A percentile compares a stretch with the other conserved stretches of the same genome.
These are phyloP conservation scores for Zaprionus davidi DNA, from an alignment of 1,140 invertebrate genomes.

Conservation along the genomic window DNA sequence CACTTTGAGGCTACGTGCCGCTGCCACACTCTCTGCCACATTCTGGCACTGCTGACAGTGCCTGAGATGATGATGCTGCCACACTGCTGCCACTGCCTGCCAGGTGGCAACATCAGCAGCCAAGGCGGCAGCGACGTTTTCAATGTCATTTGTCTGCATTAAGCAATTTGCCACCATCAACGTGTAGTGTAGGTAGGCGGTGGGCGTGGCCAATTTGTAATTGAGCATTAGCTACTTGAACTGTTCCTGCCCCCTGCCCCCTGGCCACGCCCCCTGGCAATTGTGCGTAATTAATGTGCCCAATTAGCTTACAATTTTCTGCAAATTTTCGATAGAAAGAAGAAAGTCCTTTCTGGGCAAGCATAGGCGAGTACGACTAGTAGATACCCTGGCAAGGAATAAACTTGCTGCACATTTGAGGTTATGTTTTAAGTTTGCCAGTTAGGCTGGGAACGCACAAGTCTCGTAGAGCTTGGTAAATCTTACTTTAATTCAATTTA, in stretches of 20 bases:
- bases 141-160: slow-evolving; percentile 79
- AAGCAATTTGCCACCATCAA: slow-evolving; percentile 36
- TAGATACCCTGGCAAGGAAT: not conserved
- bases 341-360: not conserved
- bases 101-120: slow-evolving; percentile 36
- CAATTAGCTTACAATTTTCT: slow-evolving; percentile 65
- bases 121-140: slow-evolving; percentile 12
- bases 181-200: not conserved
- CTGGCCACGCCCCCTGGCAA: slow-evolving; percentile 20
- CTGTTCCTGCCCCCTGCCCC: not conserved
- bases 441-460: too few relatives aligned
- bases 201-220: slow-evolving; percentile 65
- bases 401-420: too few relatives aligned
- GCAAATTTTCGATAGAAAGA: slow-evolving; percentile 16
- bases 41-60: slow-evolving; percentile 25
- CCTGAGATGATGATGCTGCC: not conserved
- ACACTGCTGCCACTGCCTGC: slow-evolving; percentile 6
- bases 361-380: not conserved
- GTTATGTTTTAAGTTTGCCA: too few relatives aligned
- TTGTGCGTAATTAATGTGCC: slow-evolving; percentile 73
- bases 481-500: too few relatives aligned
- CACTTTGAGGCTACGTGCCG: slow-evolving; percentile 75
- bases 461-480: too few relatives aligned
- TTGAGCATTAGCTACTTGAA: slow-evolving; percentile 57
- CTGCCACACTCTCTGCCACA: slow-evolving; percentile 21